Evolutionary conservation across 2,888 invertebrate genomes (phyloP).

Genomic region (Nomada ruficornis): DNA sequence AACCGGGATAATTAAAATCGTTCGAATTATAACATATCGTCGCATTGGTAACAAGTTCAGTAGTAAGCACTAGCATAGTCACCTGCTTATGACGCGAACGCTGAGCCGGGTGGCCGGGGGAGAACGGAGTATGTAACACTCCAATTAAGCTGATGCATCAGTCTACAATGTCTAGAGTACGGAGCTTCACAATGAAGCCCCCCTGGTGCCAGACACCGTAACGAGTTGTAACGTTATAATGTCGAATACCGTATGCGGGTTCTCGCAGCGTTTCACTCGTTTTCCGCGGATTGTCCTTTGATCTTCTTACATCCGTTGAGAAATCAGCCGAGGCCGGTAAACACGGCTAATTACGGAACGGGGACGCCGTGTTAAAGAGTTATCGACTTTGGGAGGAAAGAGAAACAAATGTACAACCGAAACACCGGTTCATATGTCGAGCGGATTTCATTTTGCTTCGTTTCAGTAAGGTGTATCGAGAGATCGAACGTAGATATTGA

Average conservation of each 20-base stretch:
- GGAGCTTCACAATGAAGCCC: slow-evolving; percentile 75
- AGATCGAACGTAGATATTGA: too few relatives aligned
- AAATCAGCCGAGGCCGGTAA: slow-evolving; percentile 41
- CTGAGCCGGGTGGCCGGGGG: slow-evolving; percentile 56
- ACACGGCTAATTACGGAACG: slow-evolving; percentile 46
- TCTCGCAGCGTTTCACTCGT: slow-evolving; percentile 55
- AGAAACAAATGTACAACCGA: not conserved
- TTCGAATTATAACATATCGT: slow-evolving; percentile 59
- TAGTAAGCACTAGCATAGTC: slow-evolving; percentile 46
- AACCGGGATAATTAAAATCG: slow-evolving; percentile 29
- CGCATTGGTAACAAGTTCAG: slow-evolving; percentile 70
- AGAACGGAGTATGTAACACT: slow-evolving; percentile 77
- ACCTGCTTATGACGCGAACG: slow-evolving; percentile 48
- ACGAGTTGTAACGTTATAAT: slow-evolving; percentile 71
- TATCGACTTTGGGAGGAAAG: not conserved
- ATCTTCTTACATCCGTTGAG: slow-evolving; percentile 46
- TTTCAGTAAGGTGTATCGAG: too few relatives aligned
- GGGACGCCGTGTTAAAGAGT: slow-evolving; percentile 23
- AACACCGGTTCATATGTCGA: not conserved
- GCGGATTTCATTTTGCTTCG: too few relatives aligned
- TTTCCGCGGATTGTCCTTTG: slow-evolving; percentile 58
- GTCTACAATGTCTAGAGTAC: slow-evolving; percentile 73
- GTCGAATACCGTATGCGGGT: slow-evolving; percentile 65
- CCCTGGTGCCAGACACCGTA: slow-evolving; percentile 66
- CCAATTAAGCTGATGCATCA: slow-evolving; percentile 80